Conservation (phyloP, 2,888 invertebrate genomes). For the Aspidapion aeneum region DNA sequence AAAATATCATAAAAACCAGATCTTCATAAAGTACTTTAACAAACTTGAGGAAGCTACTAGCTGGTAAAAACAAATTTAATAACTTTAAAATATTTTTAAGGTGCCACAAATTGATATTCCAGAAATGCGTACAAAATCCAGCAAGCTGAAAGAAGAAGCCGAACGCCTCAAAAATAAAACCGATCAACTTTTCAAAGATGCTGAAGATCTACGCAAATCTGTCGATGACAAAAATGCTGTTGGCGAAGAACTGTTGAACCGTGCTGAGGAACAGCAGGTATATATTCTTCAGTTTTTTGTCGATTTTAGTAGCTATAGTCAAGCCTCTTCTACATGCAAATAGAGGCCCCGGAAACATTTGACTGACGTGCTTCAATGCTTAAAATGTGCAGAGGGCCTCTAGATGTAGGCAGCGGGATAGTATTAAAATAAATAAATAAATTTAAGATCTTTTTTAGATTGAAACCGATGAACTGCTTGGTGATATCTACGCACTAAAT, state of each 20-base stretch:
- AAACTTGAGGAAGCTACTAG: background rate
- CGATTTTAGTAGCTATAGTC: too few relatives aligned
- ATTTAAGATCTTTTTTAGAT: too few relatives aligned
- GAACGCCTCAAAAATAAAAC: slow-evolving; percentile 56
- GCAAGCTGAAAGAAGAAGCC: slow-evolving; percentile 65
- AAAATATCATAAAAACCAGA: too few relatives aligned
- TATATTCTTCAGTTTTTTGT: too few relatives aligned
- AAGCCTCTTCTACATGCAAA: too few relatives aligned
- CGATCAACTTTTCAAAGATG: slow-evolving; percentile 52
- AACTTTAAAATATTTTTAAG: background rate
- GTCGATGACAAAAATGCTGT: slow-evolving; percentile 61
- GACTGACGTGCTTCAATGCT: too few relatives aligned
- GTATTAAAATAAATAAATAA: too few relatives aligned
- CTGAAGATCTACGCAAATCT: slow-evolving; percentile 56
- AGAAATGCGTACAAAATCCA: slow-evolving; percentile 65
- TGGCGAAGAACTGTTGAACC: slow-evolving; percentile 64
- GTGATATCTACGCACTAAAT: slow-evolving; percentile 72
- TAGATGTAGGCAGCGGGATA: too few relatives aligned
- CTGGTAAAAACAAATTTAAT: background rate
- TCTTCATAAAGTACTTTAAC: background rate
- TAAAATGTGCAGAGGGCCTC: too few relatives aligned
- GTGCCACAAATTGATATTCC: slow-evolving; percentile 78
- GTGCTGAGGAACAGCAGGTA: slow-evolving; percentile 67
- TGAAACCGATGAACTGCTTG: slow-evolving; percentile 73
- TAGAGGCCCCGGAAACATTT: too few relatives aligned